These are phyloP conservation scores for Botrylloides violaceus DNA, from an alignment of 23 tunicate species.

Conservation along the genomic window DNA sequence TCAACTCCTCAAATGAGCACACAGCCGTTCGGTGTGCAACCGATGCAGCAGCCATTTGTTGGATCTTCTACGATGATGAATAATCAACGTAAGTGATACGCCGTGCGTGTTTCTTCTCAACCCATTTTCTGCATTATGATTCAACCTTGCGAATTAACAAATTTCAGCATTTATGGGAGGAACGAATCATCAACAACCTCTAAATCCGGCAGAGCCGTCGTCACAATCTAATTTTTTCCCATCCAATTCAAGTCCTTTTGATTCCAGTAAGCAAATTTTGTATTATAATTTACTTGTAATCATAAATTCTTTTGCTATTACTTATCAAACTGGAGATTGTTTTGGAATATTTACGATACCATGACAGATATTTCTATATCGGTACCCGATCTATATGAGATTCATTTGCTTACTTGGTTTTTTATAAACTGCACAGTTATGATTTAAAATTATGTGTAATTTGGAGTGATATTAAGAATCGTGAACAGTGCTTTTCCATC, in stretches of 20 bases:
- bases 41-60: not conserved
- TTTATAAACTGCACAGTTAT: too few relatives aligned
- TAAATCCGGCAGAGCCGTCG: not conserved
- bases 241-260: conserved; percentile 4
- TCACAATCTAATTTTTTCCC: conserved; percentile 25
- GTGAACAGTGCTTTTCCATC: too few relatives aligned
- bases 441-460: too few relatives aligned
- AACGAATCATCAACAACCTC: not conserved
- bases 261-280: conserved; percentile 25
- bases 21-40: conserved; percentile 17
- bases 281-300: too few relatives aligned
- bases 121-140: not conserved
- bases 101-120: not conserved
- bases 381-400: too few relatives aligned
- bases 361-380: too few relatives aligned
- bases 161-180: conserved; percentile 16
- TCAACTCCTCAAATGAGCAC: conserved; percentile 7
- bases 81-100: conserved; percentile 6
- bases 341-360: too few relatives aligned
- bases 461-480: too few relatives aligned
- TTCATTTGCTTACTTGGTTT: too few relatives aligned
- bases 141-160: not conserved
- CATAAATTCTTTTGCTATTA: too few relatives aligned
- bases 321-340: too few relatives aligned
- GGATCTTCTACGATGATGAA: not conserved